Conservation (phyloP, 2,888 invertebrate genomes). For the Lithophane socia region DNA sequence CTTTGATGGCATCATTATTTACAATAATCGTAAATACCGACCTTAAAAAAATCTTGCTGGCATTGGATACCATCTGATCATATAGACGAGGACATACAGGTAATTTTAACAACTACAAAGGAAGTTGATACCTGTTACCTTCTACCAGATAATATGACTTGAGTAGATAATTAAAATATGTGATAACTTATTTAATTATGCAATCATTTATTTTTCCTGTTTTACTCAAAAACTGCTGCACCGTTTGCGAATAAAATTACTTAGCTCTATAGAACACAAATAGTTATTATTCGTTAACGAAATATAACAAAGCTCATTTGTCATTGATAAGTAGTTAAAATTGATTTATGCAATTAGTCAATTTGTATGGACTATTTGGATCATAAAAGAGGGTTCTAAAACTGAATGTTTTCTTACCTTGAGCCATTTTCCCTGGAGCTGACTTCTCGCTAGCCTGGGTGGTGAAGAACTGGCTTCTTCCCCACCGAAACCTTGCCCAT, state of each 20-base stretch:
- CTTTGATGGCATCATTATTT: too few species aligned
- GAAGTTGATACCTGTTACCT: background rate
- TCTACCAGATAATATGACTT: background rate
- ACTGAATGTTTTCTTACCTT: conserved; percentile 47
- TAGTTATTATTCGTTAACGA: background rate
- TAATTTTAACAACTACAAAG: background rate
- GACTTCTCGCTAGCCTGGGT: conserved; percentile 57
- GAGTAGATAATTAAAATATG: background rate
- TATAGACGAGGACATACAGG: background rate
- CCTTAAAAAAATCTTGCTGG: background rate
- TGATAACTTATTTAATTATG: background rate
- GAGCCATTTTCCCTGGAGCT: conserved; percentile 50
- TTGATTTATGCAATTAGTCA: background rate
- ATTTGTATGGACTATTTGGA: background rate
- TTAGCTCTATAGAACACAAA: background rate
- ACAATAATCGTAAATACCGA: background rate
- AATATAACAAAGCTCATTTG: background rate
- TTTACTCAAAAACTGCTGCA: background rate
- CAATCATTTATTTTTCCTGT: background rate
- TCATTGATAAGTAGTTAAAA: background rate
- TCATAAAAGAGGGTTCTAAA: background rate
- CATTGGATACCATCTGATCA: conserved; percentile 2
- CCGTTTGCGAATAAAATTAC: background rate
- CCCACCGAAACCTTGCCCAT: conserved; percentile 71
- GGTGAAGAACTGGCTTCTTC: conserved; percentile 69